A percentile compares a stretch with the other conserved stretches of the same genome.
These are phyloP conservation scores for Mus pahari DNA, from an alignment of 2,113 vertebrate genomes.

Conservation along the genomic window DNA sequence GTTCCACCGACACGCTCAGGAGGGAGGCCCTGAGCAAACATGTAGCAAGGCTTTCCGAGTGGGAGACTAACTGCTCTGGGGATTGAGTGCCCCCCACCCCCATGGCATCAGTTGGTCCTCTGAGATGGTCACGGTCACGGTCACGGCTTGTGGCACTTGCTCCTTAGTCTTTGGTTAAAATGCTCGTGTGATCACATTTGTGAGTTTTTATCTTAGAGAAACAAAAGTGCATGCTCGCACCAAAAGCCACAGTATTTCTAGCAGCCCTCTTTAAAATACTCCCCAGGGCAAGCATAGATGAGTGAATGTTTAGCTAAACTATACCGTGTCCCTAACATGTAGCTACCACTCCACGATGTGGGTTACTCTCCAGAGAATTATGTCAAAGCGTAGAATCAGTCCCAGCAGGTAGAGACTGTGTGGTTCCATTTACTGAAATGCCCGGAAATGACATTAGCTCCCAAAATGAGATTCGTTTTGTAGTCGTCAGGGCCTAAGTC, in stretches of 20 bases:
- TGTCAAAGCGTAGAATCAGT: not conserved
- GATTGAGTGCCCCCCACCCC: rapidly evolving
- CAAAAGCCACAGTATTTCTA: not conserved
- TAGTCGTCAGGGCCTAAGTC: not conserved
- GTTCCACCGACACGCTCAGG: rapidly evolving
- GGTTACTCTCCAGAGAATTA: not conserved
- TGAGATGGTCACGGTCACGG: no score
- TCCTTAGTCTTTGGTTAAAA: not conserved
- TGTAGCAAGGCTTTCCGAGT: rapidly evolving
- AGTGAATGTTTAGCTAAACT: not conserved
- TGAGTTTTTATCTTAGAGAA: not conserved
- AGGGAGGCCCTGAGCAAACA: not conserved
- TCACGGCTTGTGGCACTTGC: no score
- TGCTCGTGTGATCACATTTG: not conserved
- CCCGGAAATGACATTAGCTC: not conserved
- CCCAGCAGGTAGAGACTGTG: not conserved
- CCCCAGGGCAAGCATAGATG: not conserved
- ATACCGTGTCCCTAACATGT: not conserved
- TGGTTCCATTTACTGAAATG: not conserved
- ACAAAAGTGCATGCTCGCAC: not conserved
- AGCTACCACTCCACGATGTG: not conserved
- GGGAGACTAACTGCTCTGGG: not conserved
- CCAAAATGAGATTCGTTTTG: not conserved
- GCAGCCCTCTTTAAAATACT: not conserved
- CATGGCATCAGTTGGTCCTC: not conserved